Conservation (phyloP, 2,113 vertebrate species). For the Percina caprodes region DNA sequence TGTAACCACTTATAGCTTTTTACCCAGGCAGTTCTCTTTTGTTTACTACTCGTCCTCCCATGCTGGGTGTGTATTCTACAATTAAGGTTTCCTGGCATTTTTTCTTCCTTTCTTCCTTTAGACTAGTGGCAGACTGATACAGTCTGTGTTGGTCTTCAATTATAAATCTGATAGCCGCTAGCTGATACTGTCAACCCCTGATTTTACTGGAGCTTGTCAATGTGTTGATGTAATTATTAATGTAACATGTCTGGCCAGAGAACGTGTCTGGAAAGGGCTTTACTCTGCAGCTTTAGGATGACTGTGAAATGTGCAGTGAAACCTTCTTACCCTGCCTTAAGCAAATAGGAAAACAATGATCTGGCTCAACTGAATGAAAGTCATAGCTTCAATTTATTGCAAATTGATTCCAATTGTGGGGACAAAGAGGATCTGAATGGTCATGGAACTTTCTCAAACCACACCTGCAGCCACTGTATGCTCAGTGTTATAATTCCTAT, state of each 20-base stretch:
- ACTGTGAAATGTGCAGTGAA: constrained; percentile 7
- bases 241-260: not conserved
- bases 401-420: not conserved
- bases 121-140: not conserved
- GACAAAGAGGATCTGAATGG: too few relatives aligned
- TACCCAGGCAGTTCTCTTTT: not conserved
- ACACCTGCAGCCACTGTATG: not conserved
- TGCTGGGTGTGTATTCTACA: not conserved
- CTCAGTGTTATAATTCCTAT: not conserved
- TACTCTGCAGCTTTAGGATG: constrained; percentile 3
- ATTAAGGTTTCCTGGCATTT: not conserved
- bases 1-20: constrained; percentile 2
- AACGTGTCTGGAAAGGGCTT: not conserved
- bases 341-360: not conserved
- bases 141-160: constrained; percentile 17
- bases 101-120: not conserved
- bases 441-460: not conserved
- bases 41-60: not conserved
- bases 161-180: constrained; percentile 22
- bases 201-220: not conserved
- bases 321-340: not conserved
- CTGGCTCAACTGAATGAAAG: constrained; percentile 1
- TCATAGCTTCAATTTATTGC: not conserved
- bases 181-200: constrained; percentile 20
- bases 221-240: constrained; percentile 26